Evolutionary conservation across 2,888 invertebrate genomes (phyloP), one percentile per base, ranked within the genome.

Genomic region (Drosophila flavopinicola): DNA sequence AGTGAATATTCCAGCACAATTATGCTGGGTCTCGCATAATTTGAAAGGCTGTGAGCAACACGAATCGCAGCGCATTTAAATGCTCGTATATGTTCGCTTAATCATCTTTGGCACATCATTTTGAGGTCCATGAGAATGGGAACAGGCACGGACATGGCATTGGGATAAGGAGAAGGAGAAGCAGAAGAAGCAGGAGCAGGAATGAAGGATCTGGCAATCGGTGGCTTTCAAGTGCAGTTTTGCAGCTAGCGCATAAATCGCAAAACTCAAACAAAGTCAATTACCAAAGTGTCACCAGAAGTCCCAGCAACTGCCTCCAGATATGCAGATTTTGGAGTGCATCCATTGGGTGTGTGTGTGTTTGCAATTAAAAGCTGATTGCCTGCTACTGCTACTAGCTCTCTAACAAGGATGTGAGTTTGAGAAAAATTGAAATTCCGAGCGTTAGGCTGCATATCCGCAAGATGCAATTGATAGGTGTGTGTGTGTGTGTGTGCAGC

Each of bases 351-450:
- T 30, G 29, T 41, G 38, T 35, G 42, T 33, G 30, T 38, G 44
- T 32, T 51, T 35, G 87, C 87, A 90, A 90, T 90, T 90, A 90
- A 88, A 88, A 85, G 69, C 85, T 89, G 89, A 90, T 90, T 90
- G 88, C 79, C 73, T 79, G 74, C 69, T 70, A 56, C 70, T 73
- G 58, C 20, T 20, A 20, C 4, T 20, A 20, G 20, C n/a, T 17
- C 17, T n/a, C 15, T 48, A 47, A 56, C 56, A 33, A 54, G 61
- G 25, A 39, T 69, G n/a, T 61, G 61, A 52, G 57, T 57, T 68
- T 39, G 60, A 65, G 72, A 85, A 85, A 83, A 83, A 83, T 75
- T 70, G 63, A 79, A 83, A 79, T 72, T 74, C 49, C 59, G 13
- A 72, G 27, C 73, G 60, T 65, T 65, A 52, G 57, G 23, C 66